phyloP scores from a whole-genome alignment of 2,888 invertebrate species.

The Aleiodes leptofemur region DNA sequence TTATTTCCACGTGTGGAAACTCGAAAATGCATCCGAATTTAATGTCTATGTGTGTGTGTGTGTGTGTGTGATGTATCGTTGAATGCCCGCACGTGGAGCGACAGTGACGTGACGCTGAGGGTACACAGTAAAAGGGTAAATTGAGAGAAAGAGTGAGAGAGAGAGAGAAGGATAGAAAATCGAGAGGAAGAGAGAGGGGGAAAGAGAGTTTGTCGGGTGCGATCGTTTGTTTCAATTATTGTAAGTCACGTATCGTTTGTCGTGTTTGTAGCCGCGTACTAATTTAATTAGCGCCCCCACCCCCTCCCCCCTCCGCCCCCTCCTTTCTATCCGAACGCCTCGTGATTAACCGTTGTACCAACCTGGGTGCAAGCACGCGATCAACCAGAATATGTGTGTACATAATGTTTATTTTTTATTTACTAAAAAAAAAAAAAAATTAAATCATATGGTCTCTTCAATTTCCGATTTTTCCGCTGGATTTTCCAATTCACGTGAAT shows the following conservation, averaged over 20 bases:
- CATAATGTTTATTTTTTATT: neutral
- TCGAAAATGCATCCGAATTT: conserved; percentile 47
- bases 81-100: conserved; percentile 56
- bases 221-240: conserved; percentile 70
- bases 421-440: conserved; percentile 27
- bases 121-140: conserved; percentile 29
- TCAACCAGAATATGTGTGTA: conserved; percentile 34
- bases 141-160: neutral
- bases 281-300: conserved; percentile 63
- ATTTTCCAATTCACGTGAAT: neutral
- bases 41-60: conserved; percentile 33
- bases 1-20: conserved; percentile 33
- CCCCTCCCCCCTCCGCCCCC: conserved; percentile 17
- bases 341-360: conserved; percentile 59
- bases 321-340: conserved; percentile 51
- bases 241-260: conserved; percentile 70
- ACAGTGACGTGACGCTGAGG: conserved; percentile 56
- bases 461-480: neutral
- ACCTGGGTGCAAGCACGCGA: conserved; percentile 52
- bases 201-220: conserved; percentile 45
- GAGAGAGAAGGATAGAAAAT: neutral
- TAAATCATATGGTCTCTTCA: conserved; percentile 17
- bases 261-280: conserved; percentile 58
- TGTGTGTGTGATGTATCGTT: conserved; percentile 50
- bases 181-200: neutral